Conservation (phyloP, 2,888 invertebrate genomes). For the Stenodera caucasica region DNA sequence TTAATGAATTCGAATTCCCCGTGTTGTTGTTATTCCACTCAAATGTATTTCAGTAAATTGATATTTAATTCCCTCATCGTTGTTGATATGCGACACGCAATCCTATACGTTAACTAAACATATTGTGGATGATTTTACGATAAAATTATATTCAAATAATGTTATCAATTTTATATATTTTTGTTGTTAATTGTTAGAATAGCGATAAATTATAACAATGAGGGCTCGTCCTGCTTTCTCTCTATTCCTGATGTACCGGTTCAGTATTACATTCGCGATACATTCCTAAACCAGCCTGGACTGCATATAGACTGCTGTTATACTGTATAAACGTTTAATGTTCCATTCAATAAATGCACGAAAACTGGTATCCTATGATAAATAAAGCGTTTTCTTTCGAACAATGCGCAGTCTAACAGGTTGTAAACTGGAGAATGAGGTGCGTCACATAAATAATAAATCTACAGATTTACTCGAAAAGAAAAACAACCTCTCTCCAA, state of each 20-base stretch:
- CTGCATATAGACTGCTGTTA: constrained; percentile 34
- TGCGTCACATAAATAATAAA: constrained; percentile 7
- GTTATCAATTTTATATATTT: background rate
- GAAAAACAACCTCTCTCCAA: background rate
- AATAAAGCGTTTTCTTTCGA: constrained; percentile 45
- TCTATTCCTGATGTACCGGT: constrained; percentile 41
- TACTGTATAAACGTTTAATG: constrained; percentile 48
- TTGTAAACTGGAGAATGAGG: constrained; percentile 22
- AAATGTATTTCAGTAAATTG: constrained; percentile 49
- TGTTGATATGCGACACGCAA: constrained; percentile 44
- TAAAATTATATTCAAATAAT: background rate
- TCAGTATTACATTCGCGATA: constrained; percentile 36
- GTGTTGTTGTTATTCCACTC: constrained; percentile 46
- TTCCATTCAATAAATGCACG: constrained; percentile 54
- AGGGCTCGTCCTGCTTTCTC: constrained; percentile 33
- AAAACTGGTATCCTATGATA: constrained; percentile 51
- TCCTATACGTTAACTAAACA: constrained; percentile 18
- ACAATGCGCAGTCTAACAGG: constrained; percentile 46
- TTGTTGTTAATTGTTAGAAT: no score
- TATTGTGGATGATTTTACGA: background rate
- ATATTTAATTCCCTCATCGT: constrained; percentile 45
- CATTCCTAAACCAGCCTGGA: constrained; percentile 33
- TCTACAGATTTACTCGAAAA: no score
- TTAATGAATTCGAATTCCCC: constrained; percentile 49
- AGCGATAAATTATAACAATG: constrained; percentile 25